Base-by-base conservation (phyloP, 1,140 invertebrate genomes). In the Lucilia sericata region DNA sequence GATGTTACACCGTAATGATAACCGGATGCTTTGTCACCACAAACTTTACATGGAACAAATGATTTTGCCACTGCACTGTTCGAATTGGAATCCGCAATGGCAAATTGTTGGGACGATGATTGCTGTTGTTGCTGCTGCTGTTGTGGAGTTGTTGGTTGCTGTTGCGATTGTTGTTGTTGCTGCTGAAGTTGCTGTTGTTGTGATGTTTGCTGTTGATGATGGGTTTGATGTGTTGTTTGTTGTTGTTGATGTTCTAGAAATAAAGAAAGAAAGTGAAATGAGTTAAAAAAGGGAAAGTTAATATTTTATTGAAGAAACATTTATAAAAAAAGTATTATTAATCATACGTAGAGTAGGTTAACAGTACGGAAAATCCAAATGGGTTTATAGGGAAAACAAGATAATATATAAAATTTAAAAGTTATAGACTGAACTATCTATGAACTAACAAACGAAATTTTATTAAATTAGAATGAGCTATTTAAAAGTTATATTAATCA, bases 1-100 rank as follows among this genome's bases (percentile, higher is more conserved):
- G 98, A 99, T 88, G 99, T 99, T 85, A 99, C 98, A 47, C 98
- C 99, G 94, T 99, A 99, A 92, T 99, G 98, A 92, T 99, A 99
- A 36, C 99, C 99, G 82, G 97, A 99, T 75, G 99, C 98, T 91
- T 99, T 99, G 92, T 99, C 99, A 42, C 98, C 98, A 92, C 99
- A 99, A n/a, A 99, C 98, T 88, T 98, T 96, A 91, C 99, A 99
- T 51, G 97, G 95, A 85, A 98, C 96, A 91, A 97, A 98, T 75
- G 96, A 95, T 91, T 97, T 98, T 85, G 88, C 88, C 34, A 86
- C 87, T 85, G 87, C 87, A 94, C 93, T 84, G 85, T 83, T 87
- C 94, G 90, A 95, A 88, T 96, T 96, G 55, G 95, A 96, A 90
- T 96, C 96, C 19, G 95, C 95, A 76, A 94, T 94, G 74, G 94